Evolutionary conservation across 30 jellyfish, hydroid and myxozoan genomes (phyloP).

Genomic region (Mastigias papua): DNA sequence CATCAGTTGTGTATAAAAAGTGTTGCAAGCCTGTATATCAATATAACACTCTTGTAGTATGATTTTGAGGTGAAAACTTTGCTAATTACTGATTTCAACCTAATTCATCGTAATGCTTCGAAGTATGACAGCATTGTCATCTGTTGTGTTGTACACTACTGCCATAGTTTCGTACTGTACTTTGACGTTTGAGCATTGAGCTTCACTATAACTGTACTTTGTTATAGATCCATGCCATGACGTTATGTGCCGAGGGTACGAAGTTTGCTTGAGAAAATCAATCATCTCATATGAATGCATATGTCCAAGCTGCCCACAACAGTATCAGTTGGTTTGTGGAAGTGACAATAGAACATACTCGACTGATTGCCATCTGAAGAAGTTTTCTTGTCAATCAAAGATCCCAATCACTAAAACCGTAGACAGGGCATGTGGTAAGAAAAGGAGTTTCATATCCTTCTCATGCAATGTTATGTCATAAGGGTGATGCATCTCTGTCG

Average conservation of each 20-base stretch:
- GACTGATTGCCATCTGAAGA: slow-evolving; percentile 72
- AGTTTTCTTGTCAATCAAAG: slow-evolving; percentile 61
- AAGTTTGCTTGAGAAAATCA: slow-evolving; percentile 46
- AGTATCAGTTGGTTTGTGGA: slow-evolving; percentile 78
- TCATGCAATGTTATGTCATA: neutral
- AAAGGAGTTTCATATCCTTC: neutral
- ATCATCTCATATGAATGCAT: slow-evolving; percentile 39
- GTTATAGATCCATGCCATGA: slow-evolving; percentile 74
- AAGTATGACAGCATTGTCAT: too few species aligned
- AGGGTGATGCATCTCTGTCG: neutral
- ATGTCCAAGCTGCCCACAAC: slow-evolving; percentile 52
- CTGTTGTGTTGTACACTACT: too few species aligned
- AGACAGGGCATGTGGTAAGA: slow-evolving; percentile 73
- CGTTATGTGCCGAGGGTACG: slow-evolving; percentile 26
- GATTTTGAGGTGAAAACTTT: too few species aligned
- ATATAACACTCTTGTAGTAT: too few species aligned
- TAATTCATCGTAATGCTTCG: too few species aligned
- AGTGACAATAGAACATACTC: slow-evolving; percentile 85
- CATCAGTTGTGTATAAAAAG: too few species aligned
- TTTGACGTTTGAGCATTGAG: neutral
- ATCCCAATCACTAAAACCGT: slow-evolving; percentile 1
- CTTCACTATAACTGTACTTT: neutral
- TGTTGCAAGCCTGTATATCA: too few species aligned
- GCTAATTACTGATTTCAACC: too few species aligned
- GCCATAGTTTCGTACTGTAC: too few species aligned